phyloP scores from a whole-genome alignment of 2,797 vertebrate species.

The Tamandua tetradactyla region DNA sequence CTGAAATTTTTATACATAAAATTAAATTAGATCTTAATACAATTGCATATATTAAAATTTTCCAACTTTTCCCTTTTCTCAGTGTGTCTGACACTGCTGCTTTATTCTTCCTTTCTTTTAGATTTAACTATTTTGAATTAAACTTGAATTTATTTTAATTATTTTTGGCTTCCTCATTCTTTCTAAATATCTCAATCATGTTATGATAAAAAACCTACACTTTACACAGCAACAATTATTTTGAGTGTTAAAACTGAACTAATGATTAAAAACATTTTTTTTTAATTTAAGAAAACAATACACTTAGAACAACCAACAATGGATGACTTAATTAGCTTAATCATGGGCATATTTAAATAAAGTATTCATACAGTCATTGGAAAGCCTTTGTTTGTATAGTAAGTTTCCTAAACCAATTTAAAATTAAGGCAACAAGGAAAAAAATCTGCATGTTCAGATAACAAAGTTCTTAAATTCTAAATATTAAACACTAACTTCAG shows the following conservation, averaged over 20 bases:
- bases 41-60: constrained; percentile 25
- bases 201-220: neutral
- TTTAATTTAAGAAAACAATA: constrained; percentile 36
- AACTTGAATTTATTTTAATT: constrained; percentile 48
- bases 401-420: too few species aligned
- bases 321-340: too few species aligned
- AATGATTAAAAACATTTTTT: constrained; percentile 37
- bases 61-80: constrained; percentile 23
- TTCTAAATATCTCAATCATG: constrained; percentile 33
- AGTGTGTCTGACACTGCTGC: neutral
- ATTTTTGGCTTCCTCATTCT: constrained; percentile 20
- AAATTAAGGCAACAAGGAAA: too few species aligned
- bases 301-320: too few species aligned
- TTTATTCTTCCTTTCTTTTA: constrained; percentile 15
- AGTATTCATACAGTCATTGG: too few species aligned
- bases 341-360: too few species aligned
- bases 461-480: too few species aligned
- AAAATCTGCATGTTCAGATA: too few species aligned
- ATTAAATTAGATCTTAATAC: neutral
- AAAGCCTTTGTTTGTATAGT: too few species aligned
- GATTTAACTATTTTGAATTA: constrained; percentile 51
- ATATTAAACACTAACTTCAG: too few species aligned
- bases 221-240: constrained; percentile 28
- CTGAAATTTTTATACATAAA: constrained; percentile 24
- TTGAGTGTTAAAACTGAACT: constrained; percentile 9